These are phyloP conservation scores for Coptodon rendalli DNA, from an alignment of 2,113 vertebrate genomes.

Conservation along the genomic window DNA sequence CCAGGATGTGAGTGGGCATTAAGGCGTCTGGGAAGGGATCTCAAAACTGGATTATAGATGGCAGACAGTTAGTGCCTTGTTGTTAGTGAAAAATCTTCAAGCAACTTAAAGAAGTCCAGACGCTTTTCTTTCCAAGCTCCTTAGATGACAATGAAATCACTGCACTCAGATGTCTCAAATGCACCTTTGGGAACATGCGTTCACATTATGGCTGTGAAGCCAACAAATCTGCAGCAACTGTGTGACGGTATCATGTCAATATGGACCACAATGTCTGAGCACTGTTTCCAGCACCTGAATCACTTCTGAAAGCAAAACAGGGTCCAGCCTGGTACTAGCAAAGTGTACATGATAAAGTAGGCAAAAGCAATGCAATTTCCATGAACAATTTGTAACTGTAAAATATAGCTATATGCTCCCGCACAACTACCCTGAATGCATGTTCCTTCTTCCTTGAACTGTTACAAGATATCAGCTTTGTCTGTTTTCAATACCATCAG, in stretches of 20 bases:
- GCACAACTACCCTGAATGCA: neutral
- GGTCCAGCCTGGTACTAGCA: neutral
- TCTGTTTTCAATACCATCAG: neutral
- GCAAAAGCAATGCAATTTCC: neutral
- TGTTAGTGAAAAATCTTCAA: neutral
- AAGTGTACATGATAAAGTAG: neutral
- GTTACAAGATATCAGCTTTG: neutral
- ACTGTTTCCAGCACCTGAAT: neutral
- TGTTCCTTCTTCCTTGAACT: neutral
- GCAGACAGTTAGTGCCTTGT: neutral
- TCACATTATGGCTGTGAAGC: neutral
- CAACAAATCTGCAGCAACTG: neutral
- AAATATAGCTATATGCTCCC: neutral
- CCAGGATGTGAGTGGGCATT: neutral
- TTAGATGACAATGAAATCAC: neutral
- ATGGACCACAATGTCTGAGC: neutral
- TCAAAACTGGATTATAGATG: neutral
- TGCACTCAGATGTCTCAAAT: neutral
- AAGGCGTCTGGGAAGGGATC: neutral
- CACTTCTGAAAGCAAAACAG: neutral
- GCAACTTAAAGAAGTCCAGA: neutral
- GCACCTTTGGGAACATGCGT: neutral
- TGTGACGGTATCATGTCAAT: neutral
- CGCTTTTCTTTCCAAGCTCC: neutral
- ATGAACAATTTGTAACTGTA: neutral